Percentiles rank a stretch among this genome's conserved stretches.
These are phyloP conservation scores for Anarrhichthys ocellatus DNA, from an alignment of 2,113 vertebrate species.

Conservation along the genomic window DNA sequence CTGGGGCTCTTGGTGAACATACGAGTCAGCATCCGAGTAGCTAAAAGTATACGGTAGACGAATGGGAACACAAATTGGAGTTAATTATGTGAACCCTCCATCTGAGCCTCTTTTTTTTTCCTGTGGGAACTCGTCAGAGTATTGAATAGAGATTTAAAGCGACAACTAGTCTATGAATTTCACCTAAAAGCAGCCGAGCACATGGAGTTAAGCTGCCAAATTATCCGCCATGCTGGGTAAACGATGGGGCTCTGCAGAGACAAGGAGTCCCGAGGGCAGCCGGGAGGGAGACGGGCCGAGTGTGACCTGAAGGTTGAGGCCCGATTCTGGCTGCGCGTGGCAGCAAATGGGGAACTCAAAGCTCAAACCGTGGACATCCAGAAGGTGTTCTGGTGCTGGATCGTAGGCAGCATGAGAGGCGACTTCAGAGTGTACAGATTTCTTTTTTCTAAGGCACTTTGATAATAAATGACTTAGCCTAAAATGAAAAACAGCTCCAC, in stretches of 20 bases:
- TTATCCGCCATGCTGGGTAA: constrained; percentile 37
- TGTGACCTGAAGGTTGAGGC: constrained; percentile 1
- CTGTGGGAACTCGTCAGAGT: constrained; percentile 27
- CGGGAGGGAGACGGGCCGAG: constrained; percentile 16
- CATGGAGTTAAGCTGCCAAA: constrained; percentile 53
- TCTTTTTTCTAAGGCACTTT: constrained; percentile 19
- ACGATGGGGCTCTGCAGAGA: constrained; percentile 38
- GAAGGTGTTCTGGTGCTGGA: constrained; percentile 29
- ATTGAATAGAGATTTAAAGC: constrained; percentile 52
- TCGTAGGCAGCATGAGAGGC: neutral
- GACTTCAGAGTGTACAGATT: constrained; percentile 2
- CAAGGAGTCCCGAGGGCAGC: constrained; percentile 25
- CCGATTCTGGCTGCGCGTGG: constrained; percentile 18
- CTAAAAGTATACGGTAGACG: constrained; percentile 22
- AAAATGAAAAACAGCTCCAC: constrained; percentile 43
- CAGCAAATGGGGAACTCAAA: neutral
- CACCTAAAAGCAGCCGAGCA: constrained; percentile 50
- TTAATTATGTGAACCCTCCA: constrained; percentile 45
- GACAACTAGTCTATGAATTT: constrained; percentile 48
- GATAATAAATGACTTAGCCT: constrained; percentile 55
- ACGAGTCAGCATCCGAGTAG: constrained; percentile 33
- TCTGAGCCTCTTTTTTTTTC: constrained; percentile 29
- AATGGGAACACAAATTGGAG: constrained; percentile 55
- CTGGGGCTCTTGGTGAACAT: constrained; percentile 20
- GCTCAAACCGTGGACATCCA: constrained; percentile 27